Evolutionary conservation across 2,888 invertebrate species (phyloP), one percentile per base, ranked within the genome.

Genomic region (Schizaphis graminum): DNA sequence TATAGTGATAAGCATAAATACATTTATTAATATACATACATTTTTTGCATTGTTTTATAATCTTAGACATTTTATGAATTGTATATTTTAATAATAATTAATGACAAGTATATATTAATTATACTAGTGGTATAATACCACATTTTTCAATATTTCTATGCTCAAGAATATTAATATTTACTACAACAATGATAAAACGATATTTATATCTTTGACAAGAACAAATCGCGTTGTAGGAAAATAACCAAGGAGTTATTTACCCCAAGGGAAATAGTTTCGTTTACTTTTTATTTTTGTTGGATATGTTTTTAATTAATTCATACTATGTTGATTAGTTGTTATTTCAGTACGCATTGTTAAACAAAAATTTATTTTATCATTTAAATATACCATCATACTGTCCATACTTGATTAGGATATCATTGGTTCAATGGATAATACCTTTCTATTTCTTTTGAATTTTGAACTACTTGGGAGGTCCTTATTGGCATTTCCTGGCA

Each of bases 401-500:
- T n/a, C n/a, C n/a, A 35, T 21, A 35, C 35, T 77, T 35, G 35
- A 41, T 77, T 77, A 35, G 16, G 26, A 86, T 47, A 28, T 86
- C 44, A 57, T 61, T 57, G 41, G 13, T 44, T 67, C 10, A 77
- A 77, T 90, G 21, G 24, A 47, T 11, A 35, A 47, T 11, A 35
- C 24, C 11, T 84, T 84, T 84, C 35, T n/a, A 53, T 77, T 77
- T 77, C 49, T 84, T 91, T 91, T 91, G 91, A 91, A 84, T 91
- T 28, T 28, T 41, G 16, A 85, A 85, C 41, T 84, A 56, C 84
- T 84, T 84, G 67, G 35, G n/a, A 67, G 90, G 67, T 90, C 35
- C 26, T 91, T 41, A 21, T 85, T 56, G 85, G 84, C 26, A 56
- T 91, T 85, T 85, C 26, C 44, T 85, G 56, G 56, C 56, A 28